Percentiles rank a stretch among this genome's conserved stretches.
phyloP scores from a whole-genome alignment of 1,140 invertebrate genomes.

The Sarcophaga bullata region DNA sequence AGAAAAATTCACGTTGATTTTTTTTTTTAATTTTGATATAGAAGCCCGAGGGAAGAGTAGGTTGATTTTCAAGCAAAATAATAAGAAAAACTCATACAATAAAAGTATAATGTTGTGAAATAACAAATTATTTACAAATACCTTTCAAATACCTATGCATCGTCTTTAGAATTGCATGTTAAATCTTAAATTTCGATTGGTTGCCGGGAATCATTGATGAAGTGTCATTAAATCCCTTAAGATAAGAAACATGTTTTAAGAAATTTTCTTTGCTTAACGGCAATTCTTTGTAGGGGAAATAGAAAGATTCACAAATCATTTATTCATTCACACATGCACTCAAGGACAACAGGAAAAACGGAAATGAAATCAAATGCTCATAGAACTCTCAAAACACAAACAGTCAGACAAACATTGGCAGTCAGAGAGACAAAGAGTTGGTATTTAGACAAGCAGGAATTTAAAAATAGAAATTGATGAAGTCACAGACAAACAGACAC shows the following conservation, averaged over 20 bases:
- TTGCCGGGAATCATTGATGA: neutral
- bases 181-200: too few relatives aligned
- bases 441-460: too few relatives aligned
- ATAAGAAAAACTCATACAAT: too few relatives aligned
- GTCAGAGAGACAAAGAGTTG: neutral
- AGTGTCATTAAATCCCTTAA: neutral
- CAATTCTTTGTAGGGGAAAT: neutral
- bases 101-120: too few relatives aligned
- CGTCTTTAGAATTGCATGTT: too few relatives aligned
- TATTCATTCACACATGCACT: slow-evolving; percentile 7
- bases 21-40: too few relatives aligned
- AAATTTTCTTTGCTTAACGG: neutral
- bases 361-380: neutral
- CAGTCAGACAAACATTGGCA: neutral
- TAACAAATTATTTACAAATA: too few relatives aligned
- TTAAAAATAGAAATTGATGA: too few relatives aligned
- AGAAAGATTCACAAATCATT: slow-evolving; percentile 2
- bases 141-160: too few relatives aligned
- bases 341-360: neutral
- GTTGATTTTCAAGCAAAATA: too few relatives aligned
- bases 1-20: too few relatives aligned
- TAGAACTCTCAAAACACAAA: neutral
- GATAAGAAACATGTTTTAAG: neutral
- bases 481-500: neutral
- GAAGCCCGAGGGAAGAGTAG: too few relatives aligned